phyloP scores from a whole-genome alignment of 2,888 invertebrate genomes.

The Flabesymbios commensalis region DNA sequence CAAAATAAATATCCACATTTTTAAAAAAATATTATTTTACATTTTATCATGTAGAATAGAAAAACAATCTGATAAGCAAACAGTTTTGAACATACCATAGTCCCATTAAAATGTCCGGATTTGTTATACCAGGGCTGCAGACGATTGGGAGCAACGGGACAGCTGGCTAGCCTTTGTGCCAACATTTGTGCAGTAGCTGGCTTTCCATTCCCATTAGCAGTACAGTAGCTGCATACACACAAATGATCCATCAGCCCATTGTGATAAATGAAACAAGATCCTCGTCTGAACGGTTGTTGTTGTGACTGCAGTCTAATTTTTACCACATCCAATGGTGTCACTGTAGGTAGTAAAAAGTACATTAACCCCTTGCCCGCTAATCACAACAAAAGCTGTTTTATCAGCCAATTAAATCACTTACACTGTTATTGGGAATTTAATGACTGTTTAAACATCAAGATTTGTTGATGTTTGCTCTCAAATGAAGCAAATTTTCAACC shows the following conservation, averaged over 20 bases:
- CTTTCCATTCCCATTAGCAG: background rate
- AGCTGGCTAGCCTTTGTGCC: background rate
- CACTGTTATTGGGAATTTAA: no score
- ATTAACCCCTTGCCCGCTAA: no score
- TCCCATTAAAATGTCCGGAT: slow-evolving; percentile 71
- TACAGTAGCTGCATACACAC: slow-evolving; percentile 29
- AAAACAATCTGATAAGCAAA: background rate
- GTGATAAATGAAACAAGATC: slow-evolving; percentile 79
- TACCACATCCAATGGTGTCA: slow-evolving; percentile 98
- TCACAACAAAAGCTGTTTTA: no score
- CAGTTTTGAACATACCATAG: slow-evolving; percentile 60
- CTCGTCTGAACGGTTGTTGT: slow-evolving; percentile 78
- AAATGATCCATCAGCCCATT: slow-evolving; percentile 99
- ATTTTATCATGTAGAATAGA: slow-evolving; percentile 11
- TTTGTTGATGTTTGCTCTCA: no score
- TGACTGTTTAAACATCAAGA: no score
- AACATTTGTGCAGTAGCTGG: background rate
- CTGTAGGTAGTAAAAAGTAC: slow-evolving; percentile 68
- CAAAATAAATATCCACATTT: no score
- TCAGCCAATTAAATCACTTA: no score
- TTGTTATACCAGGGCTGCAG: slow-evolving; percentile 67
- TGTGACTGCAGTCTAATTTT: slow-evolving; percentile 97
- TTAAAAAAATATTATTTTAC: no score
- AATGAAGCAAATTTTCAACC: no score
- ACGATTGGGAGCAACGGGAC: background rate